Evolutionary conservation across 1,140 invertebrate species (phyloP).

Genomic region (Zaprionus vittiger): DNA sequence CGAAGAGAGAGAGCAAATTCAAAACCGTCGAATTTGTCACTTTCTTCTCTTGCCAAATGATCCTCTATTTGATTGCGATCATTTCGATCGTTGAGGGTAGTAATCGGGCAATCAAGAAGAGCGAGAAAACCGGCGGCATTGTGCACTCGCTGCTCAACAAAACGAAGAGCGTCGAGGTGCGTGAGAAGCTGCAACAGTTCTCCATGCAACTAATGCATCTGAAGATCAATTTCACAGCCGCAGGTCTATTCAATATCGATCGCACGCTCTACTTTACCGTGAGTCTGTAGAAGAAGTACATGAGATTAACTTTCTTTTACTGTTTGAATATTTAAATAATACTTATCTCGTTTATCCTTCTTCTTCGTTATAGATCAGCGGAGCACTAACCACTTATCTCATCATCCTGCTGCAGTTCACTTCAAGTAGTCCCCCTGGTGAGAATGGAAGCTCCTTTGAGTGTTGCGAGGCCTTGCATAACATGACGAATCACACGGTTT

Average conservation of each 20-base stretch:
- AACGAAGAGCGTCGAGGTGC: conserved; percentile 71
- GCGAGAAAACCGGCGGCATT: conserved; percentile 80
- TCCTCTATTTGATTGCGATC: conserved; percentile 78
- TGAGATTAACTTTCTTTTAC: background rate
- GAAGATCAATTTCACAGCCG: conserved; percentile 82
- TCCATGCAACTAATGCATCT: conserved; percentile 80
- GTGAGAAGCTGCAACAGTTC: conserved; percentile 81
- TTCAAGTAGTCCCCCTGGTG: conserved; percentile 58
- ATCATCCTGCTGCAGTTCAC: conserved; percentile 83
- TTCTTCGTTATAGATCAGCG: conserved; percentile 67
- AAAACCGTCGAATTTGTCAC: conserved; percentile 81
- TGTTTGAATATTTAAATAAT: background rate
- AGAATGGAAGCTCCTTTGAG: conserved; percentile 34
- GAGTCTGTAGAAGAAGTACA: background rate
- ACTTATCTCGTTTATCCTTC: background rate
- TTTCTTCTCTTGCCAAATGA: conserved; percentile 83
- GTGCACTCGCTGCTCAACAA: conserved; percentile 79
- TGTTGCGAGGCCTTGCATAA: conserved; percentile 63
- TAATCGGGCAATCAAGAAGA: conserved; percentile 81
- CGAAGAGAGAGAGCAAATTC: conserved; percentile 78
- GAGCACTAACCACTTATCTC: conserved; percentile 80
- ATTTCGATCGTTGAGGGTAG: conserved; percentile 82
- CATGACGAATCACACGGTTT: conserved; percentile 62
- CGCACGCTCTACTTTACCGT: conserved; percentile 82
- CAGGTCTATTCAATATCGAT: conserved; percentile 82